Base-by-base conservation (phyloP, 2,797 vertebrate genomes). In the Columba guinea region DNA sequence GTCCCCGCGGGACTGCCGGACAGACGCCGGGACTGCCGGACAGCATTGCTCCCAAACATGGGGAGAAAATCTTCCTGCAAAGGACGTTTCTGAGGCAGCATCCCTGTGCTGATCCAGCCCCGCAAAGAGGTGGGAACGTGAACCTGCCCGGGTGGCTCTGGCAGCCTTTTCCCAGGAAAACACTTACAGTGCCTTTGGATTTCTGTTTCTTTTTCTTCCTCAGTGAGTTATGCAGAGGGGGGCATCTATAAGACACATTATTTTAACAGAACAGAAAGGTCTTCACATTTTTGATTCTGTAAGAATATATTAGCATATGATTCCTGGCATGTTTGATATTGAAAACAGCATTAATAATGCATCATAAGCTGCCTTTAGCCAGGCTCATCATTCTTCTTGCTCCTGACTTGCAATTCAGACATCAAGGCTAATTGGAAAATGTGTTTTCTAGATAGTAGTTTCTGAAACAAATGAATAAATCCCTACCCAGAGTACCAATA, bases 281-380 rank as follows among this genome's bases (percentile, higher is more conserved):
- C 74, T 73, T 44, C 27, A 3, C 7, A 20, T 41, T 79, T 84
- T 13, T 68, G 70, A 32, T 76, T 77, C 52, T 80, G 44, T 77
- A 32, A 75, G 84, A 83, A 83, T 20, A 63, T 67, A 78, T 83
- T 48, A 59, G 70, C 35, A 56, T 67, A 68, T 34, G 80, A 85
- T 95, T 85, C 74, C 80, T 84, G 92, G 56, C 58, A 68, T 13
- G 78, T 94, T 65, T 95, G 91, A 89, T 91, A 87, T 87, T 94
- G 95, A 96, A 94, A 94, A 67, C 8, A 90, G 81, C 93, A 97
- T 96, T 73, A 96, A 96, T 95, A 95, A 96, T 96, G 90, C 93
- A 96, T 92, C 84, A 89, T 34, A 85, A 75, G 77, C 68, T 87
- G 85, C 81, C 86, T 94, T 35, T 32, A 92, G 87, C 69, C 41